Evolutionary conservation across 2,888 invertebrate genomes (phyloP), one percentile per base, ranked within the genome.

Genomic region (Mythimna impura): DNA sequence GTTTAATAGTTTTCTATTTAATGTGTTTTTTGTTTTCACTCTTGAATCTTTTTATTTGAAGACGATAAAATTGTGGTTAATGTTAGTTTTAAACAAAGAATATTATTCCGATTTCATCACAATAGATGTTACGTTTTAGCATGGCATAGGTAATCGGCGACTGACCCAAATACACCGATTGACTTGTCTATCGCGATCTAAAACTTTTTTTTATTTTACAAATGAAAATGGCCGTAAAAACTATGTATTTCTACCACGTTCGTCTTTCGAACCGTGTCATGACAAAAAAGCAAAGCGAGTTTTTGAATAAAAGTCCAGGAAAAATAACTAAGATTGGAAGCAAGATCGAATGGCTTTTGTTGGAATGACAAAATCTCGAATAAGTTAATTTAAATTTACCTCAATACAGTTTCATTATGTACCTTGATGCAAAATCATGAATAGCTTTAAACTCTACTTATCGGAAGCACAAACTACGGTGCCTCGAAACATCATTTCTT

Each of bases 21-120:
- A n/a, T 40, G 17, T 25, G n/a, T 40, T 20, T 7, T 63, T 34
- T 52, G 40, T 43, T 60, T 60, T 36, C 58, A 60, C 58, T 20
- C 20, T n/a, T 60, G 20, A 25, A 55, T 12, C 55, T 36, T 60
- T 58, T 36, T 12, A 60, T 20, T n/a, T n/a, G 36, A 36, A 36
- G n/a, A 58, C 17, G 8, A 57, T 25, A 36, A 36, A n/a, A 58
- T 58, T 36, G 34, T n/a, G n/a, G 30, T 57, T 30, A 25, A 14
- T 14, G 17, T 55, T 25, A 55, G 12, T 34, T n/a, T 10, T 14
- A 22, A 40, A 40, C n/a, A 20, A 52, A n/a, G 1, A 52, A 14
- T 40, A 40, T 6, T 36, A 60, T 40, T 61, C 34, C n/a, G n/a
- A 9, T 40, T 61, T 22, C 61, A 61, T 61, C 61, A 61, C 61